Conservation (phyloP, 2,797 vertebrate genomes). For the Mionectes olivaceus region DNA sequence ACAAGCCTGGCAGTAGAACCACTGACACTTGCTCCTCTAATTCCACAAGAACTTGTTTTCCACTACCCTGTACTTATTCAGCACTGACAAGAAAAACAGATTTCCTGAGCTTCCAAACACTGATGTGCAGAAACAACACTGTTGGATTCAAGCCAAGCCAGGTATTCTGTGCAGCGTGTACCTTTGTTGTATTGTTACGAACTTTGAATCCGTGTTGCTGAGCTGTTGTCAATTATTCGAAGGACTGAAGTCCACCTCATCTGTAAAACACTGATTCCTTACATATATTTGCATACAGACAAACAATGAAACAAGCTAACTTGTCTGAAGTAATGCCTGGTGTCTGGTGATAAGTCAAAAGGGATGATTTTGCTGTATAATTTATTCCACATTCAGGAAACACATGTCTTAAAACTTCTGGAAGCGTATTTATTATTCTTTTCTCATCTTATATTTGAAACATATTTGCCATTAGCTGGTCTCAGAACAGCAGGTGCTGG, state of each 20-base stretch:
- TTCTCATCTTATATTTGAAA: not conserved
- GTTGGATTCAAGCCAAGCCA: not conserved
- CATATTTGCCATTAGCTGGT: not conserved
- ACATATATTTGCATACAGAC: fast-evolving
- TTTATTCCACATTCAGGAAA: not conserved
- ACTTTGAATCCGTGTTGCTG: not conserved
- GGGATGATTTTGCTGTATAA: not conserved
- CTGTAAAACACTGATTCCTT: not conserved
- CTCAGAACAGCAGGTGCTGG: not conserved
- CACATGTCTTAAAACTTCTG: not conserved
- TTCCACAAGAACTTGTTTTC: not conserved
- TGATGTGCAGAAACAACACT: not conserved
- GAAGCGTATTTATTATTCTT: not conserved
- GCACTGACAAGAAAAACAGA: not conserved
- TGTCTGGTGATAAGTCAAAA: not conserved
- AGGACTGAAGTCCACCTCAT: not conserved
- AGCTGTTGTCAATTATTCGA: not conserved
- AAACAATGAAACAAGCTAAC: not conserved
- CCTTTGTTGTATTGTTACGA: not conserved
- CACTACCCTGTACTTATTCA: not conserved
- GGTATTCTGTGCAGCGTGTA: not conserved
- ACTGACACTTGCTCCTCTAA: not conserved
- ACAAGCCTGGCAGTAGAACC: not conserved
- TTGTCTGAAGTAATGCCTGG: not conserved
- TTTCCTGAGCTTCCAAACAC: not conserved